Evolutionary conservation across 92 coral and sea anemone species (phyloP), one percentile per base, ranked within the genome.

Genomic region (Zoanthus solanderi): DNA sequence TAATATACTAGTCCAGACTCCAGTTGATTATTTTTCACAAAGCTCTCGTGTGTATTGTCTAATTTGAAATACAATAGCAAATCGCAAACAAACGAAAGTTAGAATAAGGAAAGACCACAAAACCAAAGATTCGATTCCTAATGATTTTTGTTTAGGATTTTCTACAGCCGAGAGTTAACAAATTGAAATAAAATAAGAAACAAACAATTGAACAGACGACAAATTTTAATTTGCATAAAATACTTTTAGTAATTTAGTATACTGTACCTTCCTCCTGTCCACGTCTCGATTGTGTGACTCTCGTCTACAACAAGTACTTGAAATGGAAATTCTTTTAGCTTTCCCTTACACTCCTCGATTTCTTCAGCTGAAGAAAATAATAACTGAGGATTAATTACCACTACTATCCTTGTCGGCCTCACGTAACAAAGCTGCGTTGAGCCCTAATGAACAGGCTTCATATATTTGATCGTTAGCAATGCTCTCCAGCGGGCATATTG

Each of bases 401-500:
- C 50, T 53, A 32, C 72, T 13, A 13, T 84, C 88, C 17, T 32
- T 30, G 5, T 10, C 23, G 10, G 57, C 29, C 47, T 23, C 7
- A 15, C 80, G 67, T 18, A 69, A 67, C 10, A 32, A 18, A 30
- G 74, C 84, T 16, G 82, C 23, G 29, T 8, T 53, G 58, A 78
- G 75, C 14, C 92, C 86, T 54, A 84, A 34, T 18, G 58, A 32
- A 16, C 69, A 52, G 5, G 92, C 92, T 57, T 89, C 87, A 12
- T 71, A 5, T 12, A 89, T 72, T 50, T 90, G 90, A 65, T 90
- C 92, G 2, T 72, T 48, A 29, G 86, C 58, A 50, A 80, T 87
- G 16, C 93, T 87, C 50, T 56, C 42, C 7, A 90, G 57, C 16
- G 80, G 90, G 31, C 84, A 90, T 9, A 90, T 73, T 7, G 86